A percentile compares a stretch with the other conserved stretches of the same genome.
phyloP scores from a whole-genome alignment of 1,140 invertebrate species.

The Macrotrachela quadricornifera region DNA sequence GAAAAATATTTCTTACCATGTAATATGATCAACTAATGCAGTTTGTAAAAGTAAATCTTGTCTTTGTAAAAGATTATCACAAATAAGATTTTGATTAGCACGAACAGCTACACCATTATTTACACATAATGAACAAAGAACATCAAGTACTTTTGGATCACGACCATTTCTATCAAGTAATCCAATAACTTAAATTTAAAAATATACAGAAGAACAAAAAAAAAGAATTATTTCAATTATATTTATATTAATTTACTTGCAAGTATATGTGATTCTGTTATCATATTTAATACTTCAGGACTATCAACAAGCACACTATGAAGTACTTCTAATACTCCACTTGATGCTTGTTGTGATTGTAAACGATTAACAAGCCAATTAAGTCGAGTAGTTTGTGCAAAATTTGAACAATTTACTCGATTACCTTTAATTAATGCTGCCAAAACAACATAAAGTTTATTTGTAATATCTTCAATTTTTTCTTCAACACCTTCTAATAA shows the following conservation, averaged over 20 bases:
- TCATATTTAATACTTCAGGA: conserved; percentile 96
- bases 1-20: conserved; percentile 49
- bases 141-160: conserved; percentile 89
- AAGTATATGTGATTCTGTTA: conserved; percentile 92
- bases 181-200: conserved; percentile 47
- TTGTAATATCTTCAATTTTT: conserved; percentile 2
- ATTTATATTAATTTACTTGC: too few relatives aligned
- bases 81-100: conserved; percentile 96
- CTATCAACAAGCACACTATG: conserved; percentile 98
- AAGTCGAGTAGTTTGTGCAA: conserved; percentile 86
- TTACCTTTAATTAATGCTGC: conserved; percentile 97
- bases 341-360: conserved; percentile 65
- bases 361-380: conserved; percentile 95
- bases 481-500: background rate
- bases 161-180: conserved; percentile 90
- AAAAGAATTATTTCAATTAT: too few relatives aligned
- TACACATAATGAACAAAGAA: conserved; percentile 89
- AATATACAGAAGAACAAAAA: too few relatives aligned
- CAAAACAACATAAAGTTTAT: conserved; percentile 23
- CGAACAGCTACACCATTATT: conserved; percentile 82
- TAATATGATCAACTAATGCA: conserved; percentile 81
- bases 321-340: conserved; percentile 82
- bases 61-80: conserved; percentile 86
- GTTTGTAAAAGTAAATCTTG: conserved; percentile 90
- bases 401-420: conserved; percentile 94